Evolutionary conservation across 2,797 vertebrate species (phyloP).

Genomic region (Emys orbicularis): DNA sequence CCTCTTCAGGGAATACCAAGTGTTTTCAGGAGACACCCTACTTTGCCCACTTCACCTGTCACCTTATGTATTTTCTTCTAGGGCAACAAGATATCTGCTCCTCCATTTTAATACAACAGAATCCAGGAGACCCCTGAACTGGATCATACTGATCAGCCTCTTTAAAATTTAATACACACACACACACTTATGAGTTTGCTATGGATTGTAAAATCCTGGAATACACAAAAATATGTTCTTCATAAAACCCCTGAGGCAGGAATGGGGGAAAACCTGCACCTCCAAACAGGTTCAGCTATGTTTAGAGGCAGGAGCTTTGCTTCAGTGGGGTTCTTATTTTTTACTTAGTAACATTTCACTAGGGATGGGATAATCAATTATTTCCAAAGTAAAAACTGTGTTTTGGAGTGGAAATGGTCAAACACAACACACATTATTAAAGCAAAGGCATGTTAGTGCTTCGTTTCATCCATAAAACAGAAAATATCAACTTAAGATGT

Average conservation of each 20-base stretch:
- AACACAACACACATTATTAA: rapidly evolving
- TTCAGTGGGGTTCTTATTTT: neutral
- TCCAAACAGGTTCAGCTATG: neutral
- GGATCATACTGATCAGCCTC: neutral
- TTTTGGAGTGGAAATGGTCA: neutral
- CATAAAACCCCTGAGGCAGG: neutral
- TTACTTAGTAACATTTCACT: neutral
- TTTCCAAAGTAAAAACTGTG: neutral
- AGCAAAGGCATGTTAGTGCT: neutral
- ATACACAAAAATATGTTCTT: neutral
- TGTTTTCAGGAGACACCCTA: neutral
- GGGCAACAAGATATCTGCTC: neutral
- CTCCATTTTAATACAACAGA: neutral
- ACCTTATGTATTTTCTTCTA: neutral
- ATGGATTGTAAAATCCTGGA: neutral
- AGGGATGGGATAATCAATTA: neutral
- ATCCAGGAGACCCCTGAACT: neutral
- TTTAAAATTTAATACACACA: neutral
- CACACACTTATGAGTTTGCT: neutral
- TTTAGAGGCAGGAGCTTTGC: neutral
- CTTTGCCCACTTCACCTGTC: neutral
- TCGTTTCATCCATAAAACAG: neutral
- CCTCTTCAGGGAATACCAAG: neutral
- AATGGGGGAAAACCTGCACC: neutral
- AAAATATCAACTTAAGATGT: neutral